phyloP scores from a whole-genome alignment of 2,113 vertebrate species.

The Tupaia chinensis region DNA sequence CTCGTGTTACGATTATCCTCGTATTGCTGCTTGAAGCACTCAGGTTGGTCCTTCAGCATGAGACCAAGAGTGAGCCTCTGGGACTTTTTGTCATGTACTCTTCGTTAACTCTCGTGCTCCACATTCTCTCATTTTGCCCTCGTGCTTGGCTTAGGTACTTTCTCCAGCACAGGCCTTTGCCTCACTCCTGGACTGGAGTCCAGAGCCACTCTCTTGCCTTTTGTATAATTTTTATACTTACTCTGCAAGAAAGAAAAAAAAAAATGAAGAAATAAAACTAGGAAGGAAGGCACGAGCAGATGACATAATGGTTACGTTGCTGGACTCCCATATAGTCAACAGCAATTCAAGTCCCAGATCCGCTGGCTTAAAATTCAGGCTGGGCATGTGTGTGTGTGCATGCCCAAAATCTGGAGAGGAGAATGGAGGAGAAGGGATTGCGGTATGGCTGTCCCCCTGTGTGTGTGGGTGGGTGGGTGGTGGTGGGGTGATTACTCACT shows the following conservation, averaged over 20 bases:
- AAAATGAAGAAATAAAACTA: background rate
- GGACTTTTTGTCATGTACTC: background rate
- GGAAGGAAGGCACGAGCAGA: background rate
- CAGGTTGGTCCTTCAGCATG: background rate
- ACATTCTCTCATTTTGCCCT: background rate
- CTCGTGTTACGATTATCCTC: background rate
- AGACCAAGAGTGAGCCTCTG: background rate
- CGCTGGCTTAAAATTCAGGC: too few relatives aligned
- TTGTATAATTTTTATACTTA: background rate
- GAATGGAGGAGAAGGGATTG: too few relatives aligned
- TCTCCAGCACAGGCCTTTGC: background rate
- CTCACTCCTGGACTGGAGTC: background rate
- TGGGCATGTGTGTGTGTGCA: too few relatives aligned
- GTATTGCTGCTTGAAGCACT: background rate
- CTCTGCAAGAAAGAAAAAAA: background rate
- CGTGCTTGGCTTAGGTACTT: background rate
- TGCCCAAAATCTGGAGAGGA: too few relatives aligned
- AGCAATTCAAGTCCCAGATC: too few relatives aligned
- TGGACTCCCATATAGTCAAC: too few relatives aligned
- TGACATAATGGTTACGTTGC: too few relatives aligned
- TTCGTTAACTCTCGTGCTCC: background rate
- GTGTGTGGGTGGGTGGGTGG: too few relatives aligned
- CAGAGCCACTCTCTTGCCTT: background rate
- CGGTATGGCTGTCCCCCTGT: too few relatives aligned
- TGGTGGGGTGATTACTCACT: too few relatives aligned